Evolutionary conservation across 1,140 invertebrate species (phyloP).

Genomic region (Brachionus rotundiformis): DNA sequence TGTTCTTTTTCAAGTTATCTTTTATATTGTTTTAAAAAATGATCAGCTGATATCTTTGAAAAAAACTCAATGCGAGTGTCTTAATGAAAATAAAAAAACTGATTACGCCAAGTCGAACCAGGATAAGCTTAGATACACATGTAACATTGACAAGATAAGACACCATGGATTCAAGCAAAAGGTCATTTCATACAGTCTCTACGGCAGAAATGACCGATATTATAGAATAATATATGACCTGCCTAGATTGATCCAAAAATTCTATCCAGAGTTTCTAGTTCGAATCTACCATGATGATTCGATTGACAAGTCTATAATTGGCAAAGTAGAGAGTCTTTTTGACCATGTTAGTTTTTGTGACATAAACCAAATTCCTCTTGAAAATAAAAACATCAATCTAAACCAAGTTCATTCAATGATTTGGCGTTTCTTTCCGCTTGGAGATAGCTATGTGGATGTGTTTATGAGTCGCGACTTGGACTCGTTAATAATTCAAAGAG

Average conservation of each 20-base stretch:
- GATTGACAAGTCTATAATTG: background rate
- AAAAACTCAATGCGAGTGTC: too few species aligned
- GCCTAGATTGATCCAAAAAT: background rate
- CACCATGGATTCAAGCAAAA: background rate
- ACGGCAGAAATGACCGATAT: background rate
- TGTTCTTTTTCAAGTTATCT: too few species aligned
- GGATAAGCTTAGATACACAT: background rate
- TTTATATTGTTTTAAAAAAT: too few species aligned
- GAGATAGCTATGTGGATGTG: constrained; percentile 15
- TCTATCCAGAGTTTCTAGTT: background rate
- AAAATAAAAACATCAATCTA: background rate
- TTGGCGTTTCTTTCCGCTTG: constrained; percentile 32
- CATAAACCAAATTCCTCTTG: background rate
- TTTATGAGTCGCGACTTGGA: constrained; percentile 3
- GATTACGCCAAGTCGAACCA: too few species aligned
- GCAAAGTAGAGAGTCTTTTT: background rate
- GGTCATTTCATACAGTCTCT: background rate
- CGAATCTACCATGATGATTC: constrained; percentile 43
- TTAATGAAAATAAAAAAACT: background rate
- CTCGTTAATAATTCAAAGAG: constrained; percentile 13
- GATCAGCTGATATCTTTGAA: too few species aligned
- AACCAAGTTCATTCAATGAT: background rate
- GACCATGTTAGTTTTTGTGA: constrained; percentile 27
- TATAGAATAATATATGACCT: background rate
- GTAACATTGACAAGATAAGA: background rate